Conservation (phyloP, 2,113 vertebrate species). For the Falcunculus frontatus region DNA sequence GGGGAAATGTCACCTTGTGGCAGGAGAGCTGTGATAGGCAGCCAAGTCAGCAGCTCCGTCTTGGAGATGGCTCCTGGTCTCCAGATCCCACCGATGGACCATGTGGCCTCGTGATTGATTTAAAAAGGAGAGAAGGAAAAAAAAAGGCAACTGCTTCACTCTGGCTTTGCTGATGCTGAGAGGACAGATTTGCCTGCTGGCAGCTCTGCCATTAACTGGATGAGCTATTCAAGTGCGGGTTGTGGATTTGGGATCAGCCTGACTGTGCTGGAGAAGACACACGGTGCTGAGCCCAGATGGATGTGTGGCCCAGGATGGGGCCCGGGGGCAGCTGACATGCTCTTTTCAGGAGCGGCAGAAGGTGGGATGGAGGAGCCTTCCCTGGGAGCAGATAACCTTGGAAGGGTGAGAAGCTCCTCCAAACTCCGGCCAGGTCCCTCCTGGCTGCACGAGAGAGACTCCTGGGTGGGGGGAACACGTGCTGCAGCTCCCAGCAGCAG, state of each 20-base stretch:
- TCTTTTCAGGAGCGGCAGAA: not conserved
- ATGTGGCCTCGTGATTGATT: conserved; percentile 32
- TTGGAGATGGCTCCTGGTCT: conserved; percentile 11
- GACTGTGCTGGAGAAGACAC: conserved; percentile 1
- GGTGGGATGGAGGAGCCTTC: not conserved
- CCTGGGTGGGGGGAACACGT: fast-evolving
- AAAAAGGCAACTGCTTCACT: conserved; percentile 13
- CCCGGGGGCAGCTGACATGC: not conserved
- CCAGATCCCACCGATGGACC: not conserved
- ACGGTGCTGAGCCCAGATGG: conserved; percentile 18
- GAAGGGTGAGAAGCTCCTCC: not conserved
- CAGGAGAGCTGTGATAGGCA: conserved; percentile 4
- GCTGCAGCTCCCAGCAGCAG: not conserved
- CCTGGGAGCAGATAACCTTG: not conserved
- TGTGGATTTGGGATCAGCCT: conserved; percentile 27
- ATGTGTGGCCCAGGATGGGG: not conserved
- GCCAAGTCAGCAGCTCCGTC: not conserved
- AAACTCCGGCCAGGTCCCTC: not conserved
- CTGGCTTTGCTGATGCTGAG: conserved; percentile 47
- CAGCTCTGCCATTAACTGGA: conserved; percentile 37
- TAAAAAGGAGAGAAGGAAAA: not conserved
- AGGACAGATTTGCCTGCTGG: conserved; percentile 54
- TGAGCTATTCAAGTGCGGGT: conserved; percentile 45
- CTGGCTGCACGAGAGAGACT: fast-evolving
- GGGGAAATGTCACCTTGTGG: conserved; percentile 51